A percentile compares a stretch with the other conserved stretches of the same genome.
phyloP scores from a whole-genome alignment of 1,140 invertebrate species.

The Penaeus vannamei region DNA sequence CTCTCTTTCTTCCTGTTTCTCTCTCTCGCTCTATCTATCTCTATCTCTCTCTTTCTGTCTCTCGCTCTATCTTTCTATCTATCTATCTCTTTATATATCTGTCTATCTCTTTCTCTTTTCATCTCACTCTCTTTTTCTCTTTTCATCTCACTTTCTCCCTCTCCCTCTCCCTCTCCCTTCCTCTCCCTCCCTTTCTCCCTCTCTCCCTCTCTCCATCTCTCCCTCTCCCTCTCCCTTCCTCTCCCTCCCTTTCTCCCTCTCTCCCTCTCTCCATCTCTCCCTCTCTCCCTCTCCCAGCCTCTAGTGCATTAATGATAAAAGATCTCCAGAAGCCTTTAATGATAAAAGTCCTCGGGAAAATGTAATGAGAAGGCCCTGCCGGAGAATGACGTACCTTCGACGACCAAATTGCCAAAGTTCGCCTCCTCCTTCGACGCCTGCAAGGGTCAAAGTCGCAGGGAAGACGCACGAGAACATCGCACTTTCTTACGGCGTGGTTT shows the following conservation, averaged over 20 bases:
- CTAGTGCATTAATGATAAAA: conserved; percentile 37
- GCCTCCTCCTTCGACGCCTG: background rate
- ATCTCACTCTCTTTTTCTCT: background rate
- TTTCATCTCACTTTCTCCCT: background rate
- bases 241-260: background rate
- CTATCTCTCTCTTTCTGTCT: background rate
- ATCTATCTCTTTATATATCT: no score
- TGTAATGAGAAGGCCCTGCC: conserved; percentile 50
- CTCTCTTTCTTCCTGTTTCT: background rate
- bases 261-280: no score
- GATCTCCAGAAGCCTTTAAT: conserved; percentile 55
- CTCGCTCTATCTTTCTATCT: background rate
- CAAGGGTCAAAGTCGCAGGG: conserved; percentile 27
- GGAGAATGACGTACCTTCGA: conserved; percentile 52
- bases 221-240: background rate
- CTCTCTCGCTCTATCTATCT: background rate
- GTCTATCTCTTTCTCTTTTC: background rate
- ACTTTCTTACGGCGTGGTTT: no score
- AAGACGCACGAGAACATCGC: background rate
- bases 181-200: background rate
- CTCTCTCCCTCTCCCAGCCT: background rate
- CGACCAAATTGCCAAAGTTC: conserved; percentile 42
- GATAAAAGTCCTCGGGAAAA: conserved; percentile 60
- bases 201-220: background rate
- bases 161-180: background rate